Percentiles rank a stretch among this genome's conserved stretches.
Evolutionary conservation across 1,140 invertebrate species (phyloP).

Genomic region (Hyles euphorbiae): DNA sequence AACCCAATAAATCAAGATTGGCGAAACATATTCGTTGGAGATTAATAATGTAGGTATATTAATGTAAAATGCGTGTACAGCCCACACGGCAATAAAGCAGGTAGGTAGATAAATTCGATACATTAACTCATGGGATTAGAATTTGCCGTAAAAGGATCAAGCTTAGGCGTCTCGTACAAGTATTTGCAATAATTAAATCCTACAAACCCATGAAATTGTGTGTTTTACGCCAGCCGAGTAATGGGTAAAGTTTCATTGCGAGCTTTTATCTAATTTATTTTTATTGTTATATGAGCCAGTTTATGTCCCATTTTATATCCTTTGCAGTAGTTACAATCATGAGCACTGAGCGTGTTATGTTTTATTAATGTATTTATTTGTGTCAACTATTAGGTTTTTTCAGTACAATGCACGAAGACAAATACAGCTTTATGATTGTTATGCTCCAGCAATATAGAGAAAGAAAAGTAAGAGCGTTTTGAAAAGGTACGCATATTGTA

Average conservation of each 20-base stretch:
- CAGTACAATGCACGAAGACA: too few species aligned
- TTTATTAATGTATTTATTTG: constrained; percentile 15
- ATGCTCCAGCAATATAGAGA: too few species aligned
- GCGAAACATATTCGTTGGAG: too few species aligned
- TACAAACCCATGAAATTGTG: constrained; percentile 50
- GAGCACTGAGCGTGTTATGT: constrained; percentile 25
- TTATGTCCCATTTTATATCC: constrained; percentile 58
- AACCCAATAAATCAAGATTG: too few species aligned
- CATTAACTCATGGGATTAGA: constrained; percentile 16
- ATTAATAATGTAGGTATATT: too few species aligned
- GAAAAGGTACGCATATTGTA: too few species aligned
- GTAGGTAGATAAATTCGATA: constrained; percentile 11
- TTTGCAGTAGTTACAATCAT: constrained; percentile 43
- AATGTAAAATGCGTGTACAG: too few species aligned
- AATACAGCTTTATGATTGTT: too few species aligned
- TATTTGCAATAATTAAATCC: constrained; percentile 66
- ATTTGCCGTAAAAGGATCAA: constrained; percentile 11
- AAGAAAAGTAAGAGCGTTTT: too few species aligned
- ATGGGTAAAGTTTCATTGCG: constrained; percentile 64
- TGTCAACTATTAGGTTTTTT: too few species aligned
- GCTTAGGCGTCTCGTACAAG: constrained; percentile 34
- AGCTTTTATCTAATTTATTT: constrained; percentile 71
- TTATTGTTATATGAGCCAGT: constrained; percentile 65
- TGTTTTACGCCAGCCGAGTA: constrained; percentile 51
- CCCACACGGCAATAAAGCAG: neutral